Evolutionary conservation across 1,140 invertebrate species (phyloP).

Genomic region (Aradophagus sp.): DNA sequence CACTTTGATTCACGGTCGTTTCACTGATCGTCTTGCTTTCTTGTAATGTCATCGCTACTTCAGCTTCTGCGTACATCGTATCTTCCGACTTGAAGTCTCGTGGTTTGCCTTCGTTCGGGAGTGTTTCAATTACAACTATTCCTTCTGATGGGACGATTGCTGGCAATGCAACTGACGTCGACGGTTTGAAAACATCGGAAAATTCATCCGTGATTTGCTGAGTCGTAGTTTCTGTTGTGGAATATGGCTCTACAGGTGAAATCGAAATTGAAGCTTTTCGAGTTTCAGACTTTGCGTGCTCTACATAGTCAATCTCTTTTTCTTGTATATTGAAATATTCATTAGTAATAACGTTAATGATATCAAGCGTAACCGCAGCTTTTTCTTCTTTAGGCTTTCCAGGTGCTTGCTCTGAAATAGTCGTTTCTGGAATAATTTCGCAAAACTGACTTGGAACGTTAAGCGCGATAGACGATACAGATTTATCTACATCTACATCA

Average conservation of each 20-base stretch:
- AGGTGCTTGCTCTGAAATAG: constrained; percentile 74
- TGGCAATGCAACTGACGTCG: constrained; percentile 73
- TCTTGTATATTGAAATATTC: constrained; percentile 75
- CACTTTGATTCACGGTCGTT: constrained; percentile 77
- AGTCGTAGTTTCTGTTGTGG: constrained; percentile 77
- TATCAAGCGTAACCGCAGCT: constrained; percentile 76
- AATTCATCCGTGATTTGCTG: constrained; percentile 76
- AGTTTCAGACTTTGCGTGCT: constrained; percentile 65
- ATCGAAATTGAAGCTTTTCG: constrained; percentile 75
- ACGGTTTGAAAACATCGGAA: constrained; percentile 71
- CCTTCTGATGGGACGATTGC: constrained; percentile 77
- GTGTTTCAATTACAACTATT: constrained; percentile 77
- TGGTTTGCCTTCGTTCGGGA: constrained; percentile 60
- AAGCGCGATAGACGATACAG: constrained; percentile 58
- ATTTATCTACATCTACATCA: constrained; percentile 59
- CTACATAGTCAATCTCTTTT: constrained; percentile 74
- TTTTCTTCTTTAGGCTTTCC: constrained; percentile 70
- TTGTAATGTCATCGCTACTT: constrained; percentile 76
- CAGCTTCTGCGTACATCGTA: constrained; percentile 68
- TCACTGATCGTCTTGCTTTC: constrained; percentile 80
- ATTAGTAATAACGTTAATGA: constrained; percentile 75
- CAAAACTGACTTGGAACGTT: constrained; percentile 72
- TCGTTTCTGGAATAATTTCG: constrained; percentile 75
- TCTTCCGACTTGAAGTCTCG: constrained; percentile 45
- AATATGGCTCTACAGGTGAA: constrained; percentile 77